phyloP scores from a whole-genome alignment of 2,113 vertebrate species.

The Progne subis region DNA sequence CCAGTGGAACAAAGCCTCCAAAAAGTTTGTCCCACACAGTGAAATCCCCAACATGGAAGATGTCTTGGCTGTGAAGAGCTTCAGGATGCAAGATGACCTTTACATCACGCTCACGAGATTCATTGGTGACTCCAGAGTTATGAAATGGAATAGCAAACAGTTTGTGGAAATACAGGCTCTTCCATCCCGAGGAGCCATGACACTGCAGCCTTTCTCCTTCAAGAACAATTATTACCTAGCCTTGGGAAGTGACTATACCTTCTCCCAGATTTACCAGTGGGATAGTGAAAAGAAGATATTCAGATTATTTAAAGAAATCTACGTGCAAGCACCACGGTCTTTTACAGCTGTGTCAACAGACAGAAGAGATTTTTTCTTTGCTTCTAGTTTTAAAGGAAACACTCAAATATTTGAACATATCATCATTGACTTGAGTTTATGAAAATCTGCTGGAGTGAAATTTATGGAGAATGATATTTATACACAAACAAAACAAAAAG shows the following conservation, averaged over 20 bases:
- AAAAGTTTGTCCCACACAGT: slow-evolving; percentile 89
- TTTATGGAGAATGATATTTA: slow-evolving; percentile 32
- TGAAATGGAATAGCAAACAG: slow-evolving; percentile 91
- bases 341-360: slow-evolving; percentile 95
- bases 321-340: slow-evolving; percentile 93
- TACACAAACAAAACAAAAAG: background rate
- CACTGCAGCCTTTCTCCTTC: slow-evolving; percentile 91
- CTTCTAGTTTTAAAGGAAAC: slow-evolving; percentile 97
- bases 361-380: slow-evolving; percentile 94
- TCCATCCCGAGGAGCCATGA: slow-evolving; percentile 95
- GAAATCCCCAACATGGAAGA: slow-evolving; percentile 98
- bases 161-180: slow-evolving; percentile 93
- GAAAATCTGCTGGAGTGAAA: slow-evolving; percentile 58
- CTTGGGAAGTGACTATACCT: slow-evolving; percentile 95
- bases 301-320: slow-evolving; percentile 93
- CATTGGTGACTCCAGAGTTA: slow-evolving; percentile 95
- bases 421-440: slow-evolving; percentile 92
- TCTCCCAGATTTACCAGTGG: slow-evolving; percentile 97
- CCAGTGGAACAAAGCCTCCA: slow-evolving; percentile 91
- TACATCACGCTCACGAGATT: slow-evolving; percentile 94
- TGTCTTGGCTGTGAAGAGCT: slow-evolving; percentile 93
- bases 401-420: slow-evolving; percentile 97
- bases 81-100: slow-evolving; percentile 86
- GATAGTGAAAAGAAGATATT: slow-evolving; percentile 87
- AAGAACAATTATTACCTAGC: slow-evolving; percentile 91